phyloP scores from a whole-genome alignment of 2,888 invertebrate species.

The Tridacna gigas region DNA sequence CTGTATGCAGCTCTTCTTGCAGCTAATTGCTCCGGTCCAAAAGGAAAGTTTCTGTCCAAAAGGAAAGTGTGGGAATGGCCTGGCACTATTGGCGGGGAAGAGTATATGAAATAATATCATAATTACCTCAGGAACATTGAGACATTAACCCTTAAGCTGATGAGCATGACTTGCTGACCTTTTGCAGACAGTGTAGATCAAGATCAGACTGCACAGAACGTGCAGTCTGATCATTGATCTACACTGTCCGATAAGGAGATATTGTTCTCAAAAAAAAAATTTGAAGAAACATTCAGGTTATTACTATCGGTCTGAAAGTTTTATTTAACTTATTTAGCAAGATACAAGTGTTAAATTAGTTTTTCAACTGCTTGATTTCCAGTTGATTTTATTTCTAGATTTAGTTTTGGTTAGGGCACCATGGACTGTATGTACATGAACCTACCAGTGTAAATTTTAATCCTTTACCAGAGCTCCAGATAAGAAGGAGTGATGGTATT shows the following conservation, averaged over 20 bases:
- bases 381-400: neutral
- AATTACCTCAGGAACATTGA: neutral
- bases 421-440: no score
- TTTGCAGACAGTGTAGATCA: no score
- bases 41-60: constrained; percentile 5
- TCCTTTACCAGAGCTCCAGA: neutral
- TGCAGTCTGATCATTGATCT: no score
- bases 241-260: no score
- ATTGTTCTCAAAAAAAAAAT: no score
- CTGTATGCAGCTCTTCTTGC: constrained; percentile 71
- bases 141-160: no score
- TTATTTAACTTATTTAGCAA: neutral
- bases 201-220: no score
- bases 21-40: constrained; percentile 29
- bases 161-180: no score
- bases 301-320: no score
- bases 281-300: no score
- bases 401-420: neutral
- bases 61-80: constrained; percentile 8
- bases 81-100: neutral
- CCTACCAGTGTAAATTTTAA: neutral
- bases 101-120: neutral
- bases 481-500: no score
- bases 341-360: neutral
- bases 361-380: neutral